phyloP scores from a whole-genome alignment of 2,797 vertebrate genomes.

The Myripristis jacobus region DNA sequence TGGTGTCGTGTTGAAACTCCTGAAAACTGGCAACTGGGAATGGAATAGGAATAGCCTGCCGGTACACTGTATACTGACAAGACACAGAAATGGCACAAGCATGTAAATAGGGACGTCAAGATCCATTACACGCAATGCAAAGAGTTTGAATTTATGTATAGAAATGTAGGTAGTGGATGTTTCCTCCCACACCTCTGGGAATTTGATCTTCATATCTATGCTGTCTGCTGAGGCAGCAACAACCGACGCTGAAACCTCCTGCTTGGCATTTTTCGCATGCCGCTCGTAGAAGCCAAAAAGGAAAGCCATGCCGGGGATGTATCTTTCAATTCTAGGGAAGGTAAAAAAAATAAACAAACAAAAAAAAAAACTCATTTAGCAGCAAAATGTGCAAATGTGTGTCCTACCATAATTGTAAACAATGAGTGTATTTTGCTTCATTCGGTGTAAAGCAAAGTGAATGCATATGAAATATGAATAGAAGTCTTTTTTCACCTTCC shows the following conservation, averaged over 20 bases:
- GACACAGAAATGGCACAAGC: conserved; percentile 32
- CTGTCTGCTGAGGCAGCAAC: conserved; percentile 69
- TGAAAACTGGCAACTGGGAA: conserved; percentile 44
- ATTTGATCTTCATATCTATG: conserved; percentile 74
- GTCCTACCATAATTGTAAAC: conserved; percentile 13
- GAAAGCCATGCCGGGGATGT: conserved; percentile 79
- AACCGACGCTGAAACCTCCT: conserved; percentile 74
- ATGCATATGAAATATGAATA: neutral
- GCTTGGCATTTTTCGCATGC: conserved; percentile 64
- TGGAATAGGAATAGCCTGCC: conserved; percentile 63
- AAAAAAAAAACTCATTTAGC: conserved; percentile 12
- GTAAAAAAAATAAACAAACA: no score
- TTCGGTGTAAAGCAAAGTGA: neutral
- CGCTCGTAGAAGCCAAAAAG: conserved; percentile 75
- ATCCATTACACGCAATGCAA: neutral
- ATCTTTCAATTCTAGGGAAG: conserved; percentile 70
- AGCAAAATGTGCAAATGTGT: conserved; percentile 3
- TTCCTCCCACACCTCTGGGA: conserved; percentile 78
- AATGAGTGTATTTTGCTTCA: neutral
- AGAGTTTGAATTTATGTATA: conserved; percentile 18
- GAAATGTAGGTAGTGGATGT: conserved; percentile 7
- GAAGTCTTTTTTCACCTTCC: neutral
- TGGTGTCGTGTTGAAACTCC: conserved; percentile 18
- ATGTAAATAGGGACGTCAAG: conserved; percentile 37
- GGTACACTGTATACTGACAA: conserved; percentile 78